Percentiles rank a stretch among this genome's conserved stretches.
These are phyloP conservation scores for Portunus trituberculatus DNA, from an alignment of 1,140 invertebrate genomes.

Conservation along the genomic window DNA sequence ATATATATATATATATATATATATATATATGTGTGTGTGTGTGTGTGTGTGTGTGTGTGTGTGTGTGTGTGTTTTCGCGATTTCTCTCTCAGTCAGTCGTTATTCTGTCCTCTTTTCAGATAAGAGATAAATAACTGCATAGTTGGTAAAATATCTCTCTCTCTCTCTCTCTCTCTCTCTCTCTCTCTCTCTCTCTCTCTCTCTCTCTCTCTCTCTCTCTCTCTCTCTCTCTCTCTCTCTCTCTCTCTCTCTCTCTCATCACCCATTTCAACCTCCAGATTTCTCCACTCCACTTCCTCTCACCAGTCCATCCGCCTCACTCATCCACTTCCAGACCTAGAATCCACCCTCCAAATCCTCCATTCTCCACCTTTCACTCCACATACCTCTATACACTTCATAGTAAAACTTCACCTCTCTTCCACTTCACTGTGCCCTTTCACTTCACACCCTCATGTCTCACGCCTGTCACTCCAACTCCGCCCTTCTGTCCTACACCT, in stretches of 20 bases:
- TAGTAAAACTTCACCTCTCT: not conserved
- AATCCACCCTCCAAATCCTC: not conserved
- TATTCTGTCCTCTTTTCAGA: too few relatives aligned
- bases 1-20: too few relatives aligned
- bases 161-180: not conserved
- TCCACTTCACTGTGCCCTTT: not conserved
- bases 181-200: not conserved
- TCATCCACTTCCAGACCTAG: not conserved
- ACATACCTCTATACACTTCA: not conserved
- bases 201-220: too few relatives aligned
- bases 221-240: too few relatives aligned
- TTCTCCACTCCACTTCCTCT: not conserved
- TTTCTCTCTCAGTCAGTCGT: too few relatives aligned
- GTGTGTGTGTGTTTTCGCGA: too few relatives aligned
- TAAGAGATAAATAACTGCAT: too few relatives aligned
- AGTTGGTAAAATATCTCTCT: not conserved
- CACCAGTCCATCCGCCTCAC: not conserved
- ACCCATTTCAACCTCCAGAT: not conserved
- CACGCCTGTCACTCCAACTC: not conserved
- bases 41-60: too few relatives aligned
- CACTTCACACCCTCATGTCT: not conserved
- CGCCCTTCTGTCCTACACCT: not conserved
- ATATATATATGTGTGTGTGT: too few relatives aligned
- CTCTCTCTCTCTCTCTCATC: too few relatives aligned
- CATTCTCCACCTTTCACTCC: not conserved